These are phyloP conservation scores for Typhlomys cinereus DNA, from an alignment of 2,113 vertebrate genomes.

Conservation along the genomic window DNA sequence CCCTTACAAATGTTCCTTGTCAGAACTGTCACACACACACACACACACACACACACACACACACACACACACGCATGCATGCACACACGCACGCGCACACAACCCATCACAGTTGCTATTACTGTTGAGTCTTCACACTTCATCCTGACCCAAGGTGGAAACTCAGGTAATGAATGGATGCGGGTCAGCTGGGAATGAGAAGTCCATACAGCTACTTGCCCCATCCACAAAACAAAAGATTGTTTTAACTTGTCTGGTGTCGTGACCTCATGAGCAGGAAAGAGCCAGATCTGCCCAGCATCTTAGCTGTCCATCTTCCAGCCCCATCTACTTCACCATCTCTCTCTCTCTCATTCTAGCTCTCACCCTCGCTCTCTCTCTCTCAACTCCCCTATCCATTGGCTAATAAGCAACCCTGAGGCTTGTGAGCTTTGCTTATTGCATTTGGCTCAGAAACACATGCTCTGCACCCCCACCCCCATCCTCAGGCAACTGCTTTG, in stretches of 20 bases:
- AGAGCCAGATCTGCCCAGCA: background rate
- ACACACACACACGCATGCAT: slow-evolving; percentile 21
- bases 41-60: background rate
- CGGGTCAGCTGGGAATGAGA: background rate
- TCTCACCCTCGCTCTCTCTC: too few species aligned
- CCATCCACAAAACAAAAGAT: background rate
- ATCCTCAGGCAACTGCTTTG: slow-evolving; percentile 76
- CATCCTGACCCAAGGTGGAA: slow-evolving; percentile 20
- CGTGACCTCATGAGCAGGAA: slow-evolving; percentile 29
- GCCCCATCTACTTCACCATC: background rate
- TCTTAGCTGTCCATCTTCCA: background rate
- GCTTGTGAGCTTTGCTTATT: slow-evolving; percentile 79
- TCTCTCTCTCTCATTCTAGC: too few species aligned
- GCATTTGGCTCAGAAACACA: slow-evolving; percentile 78
- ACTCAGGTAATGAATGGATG: background rate
- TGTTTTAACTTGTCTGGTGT: slow-evolving; percentile 47
- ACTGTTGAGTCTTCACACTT: slow-evolving; percentile 40
- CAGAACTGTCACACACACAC: background rate
- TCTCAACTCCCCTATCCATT: slow-evolving; percentile 73
- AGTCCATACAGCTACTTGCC: slow-evolving; percentile 55
- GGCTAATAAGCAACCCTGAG: slow-evolving; percentile 83
- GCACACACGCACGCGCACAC: background rate
- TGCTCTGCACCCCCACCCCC: slow-evolving; percentile 55
- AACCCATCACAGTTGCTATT: background rate
- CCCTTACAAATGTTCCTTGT: slow-evolving; percentile 63